Evolutionary conservation across 2,888 invertebrate species (phyloP), one percentile per base, ranked within the genome.

Genomic region (Microctonus hyperodae): DNA sequence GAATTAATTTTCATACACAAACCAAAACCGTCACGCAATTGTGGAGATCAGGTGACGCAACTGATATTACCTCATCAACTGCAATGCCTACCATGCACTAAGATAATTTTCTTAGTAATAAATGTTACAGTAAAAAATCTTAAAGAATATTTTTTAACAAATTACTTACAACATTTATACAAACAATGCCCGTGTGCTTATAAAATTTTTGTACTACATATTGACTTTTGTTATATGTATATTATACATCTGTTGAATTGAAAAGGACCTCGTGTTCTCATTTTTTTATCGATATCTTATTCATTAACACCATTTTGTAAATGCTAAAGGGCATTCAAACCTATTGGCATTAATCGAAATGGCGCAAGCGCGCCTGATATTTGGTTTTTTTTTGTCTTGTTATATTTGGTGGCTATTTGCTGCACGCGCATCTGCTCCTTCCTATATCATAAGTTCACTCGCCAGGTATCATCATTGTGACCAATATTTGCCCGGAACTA

Each of bases 1-100:
- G 98, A 11, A 85, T 99, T 68, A 95, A 98, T 80, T 99, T 99
- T 88, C 98, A 94, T 85, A 98, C 97, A 0, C 97, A 99, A 86
- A 89, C 96, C 68, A 99, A 98, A 86, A 99, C 99, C 0, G 91
- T 99, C 0, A 98, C 98, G 0, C 97, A 97, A 75, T 88, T 95
- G 81, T 99, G 99, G 99, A 89, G 95, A 72, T 91, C 92, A 73
- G 90, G 91, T 64, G 97, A 97, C 82, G 93, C 90, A 0, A 89
- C 90, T 0, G 90, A 92, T 75, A 86, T 91, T 1, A 89, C 90
- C 76, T 91, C 94, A 0, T 91, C 95, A 1, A 94, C 94, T 0
- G 88, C 92, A 55, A 96, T 96, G 95, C 96, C 96, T 2, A 93
- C 93, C 33, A 91, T 92, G 90, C 88, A 89, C 79, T 90, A 85